Evolutionary conservation across 2,888 invertebrate species (phyloP), one percentile per base, ranked within the genome.

Genomic region (Anarsia innoxiella): DNA sequence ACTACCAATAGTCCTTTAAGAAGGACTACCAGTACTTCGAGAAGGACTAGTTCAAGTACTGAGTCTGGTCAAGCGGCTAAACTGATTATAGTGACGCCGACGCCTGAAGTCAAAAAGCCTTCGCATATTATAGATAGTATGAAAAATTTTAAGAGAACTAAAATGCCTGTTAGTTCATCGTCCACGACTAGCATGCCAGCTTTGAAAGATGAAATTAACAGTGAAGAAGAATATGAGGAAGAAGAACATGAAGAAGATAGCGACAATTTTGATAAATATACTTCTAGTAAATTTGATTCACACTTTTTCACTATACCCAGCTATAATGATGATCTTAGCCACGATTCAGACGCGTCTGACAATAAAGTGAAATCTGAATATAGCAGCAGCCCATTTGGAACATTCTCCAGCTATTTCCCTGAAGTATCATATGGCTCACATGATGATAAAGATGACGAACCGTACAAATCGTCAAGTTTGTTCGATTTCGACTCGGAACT

Each of bases 251-350:
- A 72, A 12, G 71, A 72, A 36, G 72, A 74, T 16, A 62, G 53
- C 23, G 66, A 69, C 31, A 63, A 66, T 1, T 68, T 66, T 45
- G 72, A 79, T 41, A 87, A 85, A 54, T 87, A 77, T 41, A 74
- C 83, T 23, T 82, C 87, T 8, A 70, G 72, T 16, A 86, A 86
- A 48, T 87, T 84, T 49, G 82, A 84, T 46, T 84, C 67, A 40
- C 85, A 78, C 46, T 87, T 86, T 41, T 88, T 85, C 48, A 82
- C 82, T 2, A 65, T 86, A 46, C 80, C 87, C 2, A 70, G 71
- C 37, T 84, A 77, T 42, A 73, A 74, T 31, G 82, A 80, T 44
- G 62, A 65, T 35, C 65, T 59, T 38, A 54, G 47, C 28, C 54
- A 59, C 34, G 69, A 69, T 36, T 58, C 62, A 34, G 59, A 62